A percentile compares a stretch with the other conserved stretches of the same genome.
These are phyloP conservation scores for Drosophila planitibia DNA, from an alignment of 2,888 invertebrate genomes.

Conservation along the genomic window DNA sequence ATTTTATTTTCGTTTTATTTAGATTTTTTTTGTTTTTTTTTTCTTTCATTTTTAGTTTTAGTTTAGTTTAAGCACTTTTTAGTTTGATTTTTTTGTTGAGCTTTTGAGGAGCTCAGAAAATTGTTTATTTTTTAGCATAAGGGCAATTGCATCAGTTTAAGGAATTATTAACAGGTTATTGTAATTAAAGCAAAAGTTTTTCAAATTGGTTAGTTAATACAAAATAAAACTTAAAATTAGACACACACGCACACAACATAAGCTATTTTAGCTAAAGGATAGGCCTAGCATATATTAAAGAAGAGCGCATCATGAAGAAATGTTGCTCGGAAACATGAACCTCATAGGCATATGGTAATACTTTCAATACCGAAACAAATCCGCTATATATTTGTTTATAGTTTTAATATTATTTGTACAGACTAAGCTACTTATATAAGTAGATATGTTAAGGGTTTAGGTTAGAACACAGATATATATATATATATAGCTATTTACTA, in stretches of 20 bases:
- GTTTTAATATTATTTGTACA: conserved; percentile 32
- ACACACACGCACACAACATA: conserved; percentile 32
- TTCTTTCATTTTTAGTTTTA: conserved; percentile 12
- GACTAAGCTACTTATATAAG: conserved; percentile 45
- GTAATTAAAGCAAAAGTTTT: conserved; percentile 12
- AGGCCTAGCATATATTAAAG: conserved; percentile 9
- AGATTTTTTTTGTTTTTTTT: conserved; percentile 17
- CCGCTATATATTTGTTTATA: conserved; percentile 5
- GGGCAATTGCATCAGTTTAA: conserved; percentile 43
- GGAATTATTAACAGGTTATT: conserved; percentile 22
- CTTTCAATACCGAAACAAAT: conserved; percentile 2
- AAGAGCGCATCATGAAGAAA: conserved; percentile 1
- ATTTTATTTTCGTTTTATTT: conserved; percentile 21
- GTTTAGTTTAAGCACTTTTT: conserved; percentile 57
- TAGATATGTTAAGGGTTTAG: conserved; percentile 35
- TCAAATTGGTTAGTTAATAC: conserved; percentile 22
- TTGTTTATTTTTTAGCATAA: conserved; percentile 26
- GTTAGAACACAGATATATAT: conserved; percentile 7
- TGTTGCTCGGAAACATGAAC: background rate
- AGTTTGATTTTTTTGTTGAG: conserved; percentile 38
- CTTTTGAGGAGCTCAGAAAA: conserved; percentile 32
- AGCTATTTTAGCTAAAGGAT: conserved; percentile 20
- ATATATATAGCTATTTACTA: conserved; percentile 64
- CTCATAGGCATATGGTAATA: conserved; percentile 8
- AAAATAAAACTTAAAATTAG: conserved; percentile 32